Percentiles rank a stretch among this genome's conserved stretches.
Evolutionary conservation across 2,113 vertebrate species (phyloP).

Genomic region (Elgaria multicarinata): DNA sequence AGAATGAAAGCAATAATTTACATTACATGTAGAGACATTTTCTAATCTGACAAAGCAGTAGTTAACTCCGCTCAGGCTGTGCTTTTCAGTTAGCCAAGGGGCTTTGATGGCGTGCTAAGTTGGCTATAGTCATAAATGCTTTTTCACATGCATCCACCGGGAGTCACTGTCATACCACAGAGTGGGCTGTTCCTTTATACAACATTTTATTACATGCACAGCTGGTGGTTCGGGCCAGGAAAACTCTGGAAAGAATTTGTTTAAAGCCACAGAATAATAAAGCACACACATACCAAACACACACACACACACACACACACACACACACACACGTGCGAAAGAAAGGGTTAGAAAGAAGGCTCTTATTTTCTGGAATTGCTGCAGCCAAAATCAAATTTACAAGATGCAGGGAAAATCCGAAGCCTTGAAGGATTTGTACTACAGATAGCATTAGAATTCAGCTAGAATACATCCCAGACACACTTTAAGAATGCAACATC

Average conservation of each 20-base stretch:
- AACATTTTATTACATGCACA: slow-evolving; percentile 4
- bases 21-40: not conserved
- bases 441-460: not conserved
- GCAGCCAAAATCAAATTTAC: not conserved
- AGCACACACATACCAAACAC: not conserved
- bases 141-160: slow-evolving; percentile 25
- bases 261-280: not conserved
- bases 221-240: slow-evolving; percentile 35
- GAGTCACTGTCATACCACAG: slow-evolving; percentile 59
- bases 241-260: slow-evolving; percentile 13
- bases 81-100: not conserved
- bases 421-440: not conserved
- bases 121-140: rapidly evolving
- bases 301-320: too few relatives aligned
- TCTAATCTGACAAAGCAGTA: not conserved
- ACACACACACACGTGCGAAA: not conserved
- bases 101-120: not conserved
- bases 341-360: not conserved
- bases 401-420: not conserved
- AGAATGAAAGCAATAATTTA: not conserved
- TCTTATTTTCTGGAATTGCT: not conserved
- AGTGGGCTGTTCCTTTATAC: not conserved
- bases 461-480: not conserved
- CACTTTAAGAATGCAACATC: not conserved
- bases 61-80: not conserved